These are phyloP conservation scores for Phymastichus coffea DNA, from an alignment of 1,140 invertebrate genomes.

Conservation along the genomic window DNA sequence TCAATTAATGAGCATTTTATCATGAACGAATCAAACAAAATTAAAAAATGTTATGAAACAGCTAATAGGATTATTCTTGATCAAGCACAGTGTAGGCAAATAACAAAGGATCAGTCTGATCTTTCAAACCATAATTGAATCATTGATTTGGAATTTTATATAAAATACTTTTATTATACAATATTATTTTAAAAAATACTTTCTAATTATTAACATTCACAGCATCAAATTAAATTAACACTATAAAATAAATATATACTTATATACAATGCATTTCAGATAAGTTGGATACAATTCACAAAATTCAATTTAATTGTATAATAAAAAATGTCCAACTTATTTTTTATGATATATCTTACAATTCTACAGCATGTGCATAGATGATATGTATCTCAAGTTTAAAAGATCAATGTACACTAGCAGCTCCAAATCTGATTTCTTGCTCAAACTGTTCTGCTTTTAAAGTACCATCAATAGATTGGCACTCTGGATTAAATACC, in stretches of 20 bases:
- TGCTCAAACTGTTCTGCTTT: conserved; percentile 94
- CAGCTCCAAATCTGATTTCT: conserved; percentile 72
- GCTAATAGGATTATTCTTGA: conserved; percentile 21
- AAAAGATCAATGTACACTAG: conserved; percentile 43
- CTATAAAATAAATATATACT: conserved; percentile 14
- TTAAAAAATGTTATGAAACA: no score
- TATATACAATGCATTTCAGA: no score
- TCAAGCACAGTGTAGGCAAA: conserved; percentile 1
- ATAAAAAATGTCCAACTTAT: no score
- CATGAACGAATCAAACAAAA: no score
- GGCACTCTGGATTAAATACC: conserved; percentile 94
- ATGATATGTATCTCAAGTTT: no score
- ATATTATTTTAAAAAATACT: conserved; percentile 19
- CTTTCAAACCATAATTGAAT: no score
- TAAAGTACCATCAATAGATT: conserved; percentile 88
- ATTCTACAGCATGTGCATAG: no score
- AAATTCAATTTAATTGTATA: no score
- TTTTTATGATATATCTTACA: no score
- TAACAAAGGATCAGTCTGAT: conserved; percentile 15
- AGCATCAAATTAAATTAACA: conserved; percentile 1
- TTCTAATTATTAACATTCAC: conserved; percentile 8
- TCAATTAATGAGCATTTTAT: no score
- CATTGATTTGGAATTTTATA: background rate
- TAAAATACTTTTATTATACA: background rate
- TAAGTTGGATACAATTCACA: no score